phyloP scores from a whole-genome alignment of 2,113 vertebrate species.

The Hiodon tergisus region DNA sequence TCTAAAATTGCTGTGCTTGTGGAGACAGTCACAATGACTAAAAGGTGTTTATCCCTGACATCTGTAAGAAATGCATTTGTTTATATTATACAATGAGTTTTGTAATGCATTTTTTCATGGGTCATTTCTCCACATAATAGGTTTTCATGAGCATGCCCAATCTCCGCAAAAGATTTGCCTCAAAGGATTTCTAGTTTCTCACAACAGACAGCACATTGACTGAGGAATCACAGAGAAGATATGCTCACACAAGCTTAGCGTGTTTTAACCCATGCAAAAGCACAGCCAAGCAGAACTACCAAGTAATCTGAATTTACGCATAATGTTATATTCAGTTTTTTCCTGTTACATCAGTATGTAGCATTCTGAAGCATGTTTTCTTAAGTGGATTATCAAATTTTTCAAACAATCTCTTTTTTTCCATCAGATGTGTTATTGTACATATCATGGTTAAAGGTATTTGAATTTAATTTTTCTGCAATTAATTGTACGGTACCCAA shows the following conservation, averaged over 20 bases:
- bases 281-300: not conserved
- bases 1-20: not conserved
- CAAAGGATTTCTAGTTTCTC: not conserved
- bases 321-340: not conserved
- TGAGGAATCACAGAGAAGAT: not conserved
- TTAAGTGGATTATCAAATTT: not conserved
- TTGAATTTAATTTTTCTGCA: no score
- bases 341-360: not conserved
- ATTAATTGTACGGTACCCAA: no score
- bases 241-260: not conserved
- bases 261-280: not conserved
- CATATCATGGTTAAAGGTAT: no score
- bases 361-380: not conserved
- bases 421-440: no score
- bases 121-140: not conserved
- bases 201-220: not conserved
- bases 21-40: not conserved
- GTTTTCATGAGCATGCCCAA: not conserved
- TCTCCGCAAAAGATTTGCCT: not conserved
- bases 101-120: not conserved
- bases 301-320: not conserved
- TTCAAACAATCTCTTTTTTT: not conserved
- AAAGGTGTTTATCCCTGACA: constrained; percentile 5
- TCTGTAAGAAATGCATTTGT: not conserved
- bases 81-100: not conserved